Conservation (phyloP, 2,113 vertebrate genomes). For the Daubentonia madagascariensis region DNA sequence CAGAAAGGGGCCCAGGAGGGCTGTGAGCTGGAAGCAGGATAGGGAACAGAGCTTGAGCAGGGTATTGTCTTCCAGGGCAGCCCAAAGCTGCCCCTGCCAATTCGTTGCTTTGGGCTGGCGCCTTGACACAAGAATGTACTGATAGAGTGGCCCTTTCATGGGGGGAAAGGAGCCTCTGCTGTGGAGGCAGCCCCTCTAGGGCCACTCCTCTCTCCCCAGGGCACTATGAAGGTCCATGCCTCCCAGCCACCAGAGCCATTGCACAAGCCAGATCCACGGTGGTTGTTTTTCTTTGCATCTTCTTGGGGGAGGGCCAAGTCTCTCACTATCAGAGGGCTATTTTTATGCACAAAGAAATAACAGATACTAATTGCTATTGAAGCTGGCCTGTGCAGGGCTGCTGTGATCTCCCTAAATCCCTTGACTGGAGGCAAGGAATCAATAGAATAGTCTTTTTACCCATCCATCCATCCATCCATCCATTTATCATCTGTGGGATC, state of each 20-base stretch:
- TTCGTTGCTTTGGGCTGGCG: not conserved
- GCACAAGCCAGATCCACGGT: not conserved
- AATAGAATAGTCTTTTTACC: not conserved
- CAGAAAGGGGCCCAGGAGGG: not conserved
- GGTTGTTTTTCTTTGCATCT: slow-evolving; percentile 27
- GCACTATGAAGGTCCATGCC: not conserved
- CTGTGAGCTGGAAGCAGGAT: not conserved
- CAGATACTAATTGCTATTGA: not conserved
- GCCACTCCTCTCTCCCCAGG: not conserved
- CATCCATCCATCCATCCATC: not conserved
- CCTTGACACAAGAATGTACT: not conserved
- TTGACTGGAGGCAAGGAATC: not conserved
- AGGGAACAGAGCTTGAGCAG: not conserved
- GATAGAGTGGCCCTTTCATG: not conserved
- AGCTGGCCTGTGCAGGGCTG: not conserved
- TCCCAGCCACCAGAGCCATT: not conserved
- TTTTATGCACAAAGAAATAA: not conserved
- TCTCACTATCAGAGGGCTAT: not conserved
- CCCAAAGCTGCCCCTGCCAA: not conserved
- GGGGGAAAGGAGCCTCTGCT: not conserved
- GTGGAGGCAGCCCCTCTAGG: not conserved
- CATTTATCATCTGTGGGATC: not conserved
- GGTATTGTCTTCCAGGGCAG: not conserved
- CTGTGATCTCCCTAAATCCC: not conserved
- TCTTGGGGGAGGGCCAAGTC: not conserved